These are phyloP conservation scores for Bruchidius siliquastri DNA, from an alignment of 2,888 invertebrate species.

Conservation along the genomic window DNA sequence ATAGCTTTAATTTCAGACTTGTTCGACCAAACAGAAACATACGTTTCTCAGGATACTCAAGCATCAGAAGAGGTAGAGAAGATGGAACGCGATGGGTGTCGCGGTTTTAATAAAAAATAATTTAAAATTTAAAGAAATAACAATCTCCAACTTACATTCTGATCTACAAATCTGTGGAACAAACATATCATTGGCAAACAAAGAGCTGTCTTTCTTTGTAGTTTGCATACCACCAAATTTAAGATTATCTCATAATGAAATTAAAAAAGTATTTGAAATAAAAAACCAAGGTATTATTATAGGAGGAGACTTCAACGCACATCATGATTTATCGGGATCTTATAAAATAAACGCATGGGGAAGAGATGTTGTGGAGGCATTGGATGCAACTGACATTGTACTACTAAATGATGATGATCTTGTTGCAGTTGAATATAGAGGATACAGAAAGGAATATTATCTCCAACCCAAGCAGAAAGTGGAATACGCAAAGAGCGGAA, in stretches of 20 bases:
- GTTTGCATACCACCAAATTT: too few species aligned
- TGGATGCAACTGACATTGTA: neutral
- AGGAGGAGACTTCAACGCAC: slow-evolving; percentile 7
- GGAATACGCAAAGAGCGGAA: too few species aligned
- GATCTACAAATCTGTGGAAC: too few species aligned
- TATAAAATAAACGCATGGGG: neutral
- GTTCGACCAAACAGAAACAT: slow-evolving; percentile 2
- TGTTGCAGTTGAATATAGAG: too few species aligned
- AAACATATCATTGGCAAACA: too few species aligned
- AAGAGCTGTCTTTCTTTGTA: too few species aligned
- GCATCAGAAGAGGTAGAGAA: slow-evolving; percentile 6
- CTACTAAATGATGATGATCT: slow-evolving; percentile 7
- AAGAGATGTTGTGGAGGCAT: neutral
- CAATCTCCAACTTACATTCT: neutral
- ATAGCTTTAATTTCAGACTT: slow-evolving; percentile 7
- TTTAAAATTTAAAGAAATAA: neutral
- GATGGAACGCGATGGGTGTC: slow-evolving; percentile 10
- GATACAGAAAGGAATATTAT: too few species aligned
- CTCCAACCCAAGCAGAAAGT: neutral
- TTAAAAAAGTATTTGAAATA: slow-evolving; percentile 1
- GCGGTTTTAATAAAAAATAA: slow-evolving; percentile 8
- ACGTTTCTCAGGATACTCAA: slow-evolving; percentile 1
- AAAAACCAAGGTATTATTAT: neutral
- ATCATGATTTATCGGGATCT: slow-evolving; percentile 6
- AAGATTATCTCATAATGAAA: neutral